Evolutionary conservation across 1,140 invertebrate species (phyloP).

Genomic region (Tribolium castaneum): DNA sequence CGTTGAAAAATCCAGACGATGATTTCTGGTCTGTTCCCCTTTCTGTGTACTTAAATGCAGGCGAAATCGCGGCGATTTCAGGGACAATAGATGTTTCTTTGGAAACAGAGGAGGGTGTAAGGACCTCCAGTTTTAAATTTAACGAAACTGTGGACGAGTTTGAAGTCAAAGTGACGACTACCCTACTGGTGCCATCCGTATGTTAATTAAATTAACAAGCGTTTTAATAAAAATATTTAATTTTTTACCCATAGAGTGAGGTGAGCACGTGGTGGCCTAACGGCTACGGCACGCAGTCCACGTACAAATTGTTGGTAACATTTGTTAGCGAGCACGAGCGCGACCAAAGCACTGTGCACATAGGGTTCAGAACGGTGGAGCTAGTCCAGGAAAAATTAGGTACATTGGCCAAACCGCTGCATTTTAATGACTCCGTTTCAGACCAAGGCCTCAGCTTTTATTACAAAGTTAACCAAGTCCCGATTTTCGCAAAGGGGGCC

Average conservation of each 20-base stretch:
- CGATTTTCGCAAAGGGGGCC: slow-evolving; percentile 95
- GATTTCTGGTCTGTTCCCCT: slow-evolving; percentile 64
- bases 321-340: slow-evolving; percentile 63
- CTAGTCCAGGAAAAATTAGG: slow-evolving; percentile 76
- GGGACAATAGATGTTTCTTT: background rate
- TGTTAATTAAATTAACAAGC: too few species aligned
- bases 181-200: background rate
- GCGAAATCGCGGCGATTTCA: background rate
- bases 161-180: background rate
- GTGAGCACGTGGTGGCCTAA: slow-evolving; percentile 90
- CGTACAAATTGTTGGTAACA: slow-evolving; percentile 78
- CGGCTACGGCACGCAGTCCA: slow-evolving; percentile 84
- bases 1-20: slow-evolving; percentile 45
- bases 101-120: background rate
- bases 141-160: background rate
- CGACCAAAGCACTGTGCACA: slow-evolving; percentile 66
- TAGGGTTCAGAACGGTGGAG: slow-evolving; percentile 91
- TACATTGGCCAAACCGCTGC: slow-evolving; percentile 58
- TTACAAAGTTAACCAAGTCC: slow-evolving; percentile 85
- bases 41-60: slow-evolving; percentile 54
- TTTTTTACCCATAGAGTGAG: slow-evolving; percentile 64
- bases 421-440: slow-evolving; percentile 46
- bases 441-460: slow-evolving; percentile 84
- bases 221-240: background rate
- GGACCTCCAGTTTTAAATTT: background rate